A percentile compares a stretch with the other conserved stretches of the same genome.
Evolutionary conservation across 2,888 invertebrate species (phyloP).

Genomic region (Drosophila paracracens): DNA sequence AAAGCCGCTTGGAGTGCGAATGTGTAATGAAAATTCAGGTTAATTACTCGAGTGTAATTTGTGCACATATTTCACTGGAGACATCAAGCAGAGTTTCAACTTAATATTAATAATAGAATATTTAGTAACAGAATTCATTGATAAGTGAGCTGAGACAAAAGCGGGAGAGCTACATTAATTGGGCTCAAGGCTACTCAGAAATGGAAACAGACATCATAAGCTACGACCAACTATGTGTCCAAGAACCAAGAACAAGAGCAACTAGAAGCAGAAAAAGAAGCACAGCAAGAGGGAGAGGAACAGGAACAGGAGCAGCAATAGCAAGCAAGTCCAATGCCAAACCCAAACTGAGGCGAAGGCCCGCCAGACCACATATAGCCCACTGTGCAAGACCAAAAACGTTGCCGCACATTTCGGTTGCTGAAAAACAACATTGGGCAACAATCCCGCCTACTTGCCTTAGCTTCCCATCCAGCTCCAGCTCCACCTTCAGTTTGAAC

Average conservation of each 20-base stretch:
- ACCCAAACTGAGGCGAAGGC: slow-evolving; percentile 13
- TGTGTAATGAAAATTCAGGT: neutral
- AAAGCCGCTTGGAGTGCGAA: neutral
- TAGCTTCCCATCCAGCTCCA: neutral
- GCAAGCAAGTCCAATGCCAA: slow-evolving; percentile 51
- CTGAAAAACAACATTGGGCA: slow-evolving; percentile 72
- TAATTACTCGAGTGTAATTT: neutral
- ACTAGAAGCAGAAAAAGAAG: neutral
- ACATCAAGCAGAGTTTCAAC: neutral
- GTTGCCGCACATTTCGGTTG: slow-evolving; percentile 83
- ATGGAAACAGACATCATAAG: neutral
- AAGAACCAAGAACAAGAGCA: neutral
- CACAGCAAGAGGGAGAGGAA: slow-evolving; percentile 10
- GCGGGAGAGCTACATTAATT: neutral
- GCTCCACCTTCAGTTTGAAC: too few relatives aligned
- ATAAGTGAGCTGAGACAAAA: neutral
- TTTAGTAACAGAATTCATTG: neutral
- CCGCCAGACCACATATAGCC: slow-evolving; percentile 72
- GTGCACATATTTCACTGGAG: neutral
- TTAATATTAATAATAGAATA: neutral
- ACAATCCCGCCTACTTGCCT: slow-evolving; percentile 27
- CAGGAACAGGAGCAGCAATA: slow-evolving; percentile 2
- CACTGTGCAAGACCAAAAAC: slow-evolving; percentile 81
- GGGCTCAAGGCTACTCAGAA: neutral
- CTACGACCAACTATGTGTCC: neutral